These are phyloP conservation scores for Xenopus tropicalis DNA, from an alignment of 2,113 vertebrate genomes.

Conservation along the genomic window DNA sequence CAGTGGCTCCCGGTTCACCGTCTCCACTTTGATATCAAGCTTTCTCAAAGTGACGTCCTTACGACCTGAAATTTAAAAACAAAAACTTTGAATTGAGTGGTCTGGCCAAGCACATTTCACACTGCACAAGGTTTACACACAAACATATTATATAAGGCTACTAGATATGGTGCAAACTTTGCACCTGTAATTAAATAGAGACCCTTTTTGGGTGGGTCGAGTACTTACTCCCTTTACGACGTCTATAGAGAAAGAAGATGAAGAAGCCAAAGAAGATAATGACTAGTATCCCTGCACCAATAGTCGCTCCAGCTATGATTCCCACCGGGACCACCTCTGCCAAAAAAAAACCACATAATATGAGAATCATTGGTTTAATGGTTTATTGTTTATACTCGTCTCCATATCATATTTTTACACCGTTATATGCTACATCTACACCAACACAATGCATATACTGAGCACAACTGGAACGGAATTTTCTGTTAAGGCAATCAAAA, in stretches of 20 bases:
- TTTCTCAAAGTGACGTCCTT: constrained; percentile 90
- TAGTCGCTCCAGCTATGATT: constrained; percentile 80
- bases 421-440: no score
- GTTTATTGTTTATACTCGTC: no score
- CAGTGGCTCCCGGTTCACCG: constrained; percentile 88
- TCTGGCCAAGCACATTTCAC: no score
- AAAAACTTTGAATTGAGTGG: neutral
- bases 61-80: constrained; percentile 67
- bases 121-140: no score
- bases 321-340: constrained; percentile 84
- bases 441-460: no score
- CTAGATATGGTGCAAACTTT: no score
- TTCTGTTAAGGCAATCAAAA: no score
- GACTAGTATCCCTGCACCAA: constrained; percentile 78
- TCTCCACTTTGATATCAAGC: constrained; percentile 94
- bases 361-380: neutral
- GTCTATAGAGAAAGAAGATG: constrained; percentile 85
- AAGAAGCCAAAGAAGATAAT: constrained; percentile 73
- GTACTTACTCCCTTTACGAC: constrained; percentile 94
- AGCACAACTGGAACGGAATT: no score
- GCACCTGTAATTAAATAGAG: no score
- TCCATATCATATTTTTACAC: no score
- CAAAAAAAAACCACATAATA: constrained; percentile 3
- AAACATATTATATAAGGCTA: no score
- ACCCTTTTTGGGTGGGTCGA: neutral